Conservation (phyloP, 1,140 invertebrate species). For the Atta cephalotes region DNA sequence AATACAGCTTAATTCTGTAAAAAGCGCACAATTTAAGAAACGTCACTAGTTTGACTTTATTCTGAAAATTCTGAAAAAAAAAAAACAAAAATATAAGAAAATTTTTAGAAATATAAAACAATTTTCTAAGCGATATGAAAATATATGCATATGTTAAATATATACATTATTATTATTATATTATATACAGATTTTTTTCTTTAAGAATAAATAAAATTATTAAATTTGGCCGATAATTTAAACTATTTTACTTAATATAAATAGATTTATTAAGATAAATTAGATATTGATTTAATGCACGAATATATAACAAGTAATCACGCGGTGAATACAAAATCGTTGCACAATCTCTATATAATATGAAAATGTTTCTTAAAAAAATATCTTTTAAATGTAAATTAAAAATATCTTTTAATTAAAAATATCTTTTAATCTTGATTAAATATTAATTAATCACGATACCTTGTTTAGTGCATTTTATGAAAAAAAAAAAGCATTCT, state of each 20-base stretch:
- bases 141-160: background rate
- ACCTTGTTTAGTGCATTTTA: background rate
- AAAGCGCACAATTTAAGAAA: background rate
- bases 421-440: background rate
- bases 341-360: background rate
- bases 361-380: background rate
- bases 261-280: slow-evolving; percentile 13
- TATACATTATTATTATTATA: background rate
- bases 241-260: background rate
- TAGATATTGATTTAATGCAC: slow-evolving; percentile 20
- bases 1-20: background rate
- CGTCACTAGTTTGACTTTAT: background rate
- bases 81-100: background rate
- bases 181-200: background rate
- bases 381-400: slow-evolving; percentile 6
- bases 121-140: background rate
- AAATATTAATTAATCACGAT: background rate
- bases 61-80: background rate
- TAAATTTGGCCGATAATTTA: background rate
- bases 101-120: background rate
- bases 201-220: background rate
- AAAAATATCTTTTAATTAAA: slow-evolving; percentile 5
- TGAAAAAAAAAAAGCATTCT: background rate
- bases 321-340: background rate
- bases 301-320: background rate